A percentile compares a stretch with the other conserved stretches of the same genome.
Conservation (phyloP, 2,888 invertebrate species). For the Hirtodrosophila histrioides region DNA sequence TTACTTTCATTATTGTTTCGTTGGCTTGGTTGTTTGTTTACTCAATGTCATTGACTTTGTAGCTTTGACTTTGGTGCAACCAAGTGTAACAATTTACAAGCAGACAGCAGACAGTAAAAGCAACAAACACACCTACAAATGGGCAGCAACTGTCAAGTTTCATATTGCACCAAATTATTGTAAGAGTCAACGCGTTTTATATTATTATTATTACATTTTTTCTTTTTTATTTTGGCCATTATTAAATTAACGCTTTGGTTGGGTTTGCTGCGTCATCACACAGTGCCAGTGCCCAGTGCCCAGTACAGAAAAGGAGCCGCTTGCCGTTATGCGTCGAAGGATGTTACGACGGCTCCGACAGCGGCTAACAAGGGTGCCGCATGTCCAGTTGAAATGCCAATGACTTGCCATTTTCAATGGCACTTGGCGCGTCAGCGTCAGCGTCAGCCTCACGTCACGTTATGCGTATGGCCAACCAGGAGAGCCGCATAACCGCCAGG, state of each 20-base stretch:
- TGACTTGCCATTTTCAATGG: conserved; percentile 76
- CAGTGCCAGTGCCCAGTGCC: conserved; percentile 16
- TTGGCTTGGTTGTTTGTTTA: conserved; percentile 40
- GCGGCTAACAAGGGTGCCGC: conserved; percentile 76
- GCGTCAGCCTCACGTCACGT: conserved; percentile 57
- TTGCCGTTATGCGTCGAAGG: conserved; percentile 77
- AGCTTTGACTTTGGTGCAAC: conserved; percentile 75
- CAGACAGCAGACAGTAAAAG: conserved; percentile 30
- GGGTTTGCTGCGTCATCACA: conserved; percentile 66
- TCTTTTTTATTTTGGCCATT: conserved; percentile 60
- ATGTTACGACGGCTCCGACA: conserved; percentile 62
- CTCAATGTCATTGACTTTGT: conserved; percentile 72
- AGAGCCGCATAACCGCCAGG: conserved; percentile 10
- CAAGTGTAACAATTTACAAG: conserved; percentile 63
- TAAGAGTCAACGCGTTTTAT: conserved; percentile 27
- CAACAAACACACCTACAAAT: conserved; percentile 41
- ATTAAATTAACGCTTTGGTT: conserved; percentile 71
- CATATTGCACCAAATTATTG: conserved; percentile 68
- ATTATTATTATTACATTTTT: conserved; percentile 10
- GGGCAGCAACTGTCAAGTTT: conserved; percentile 46
- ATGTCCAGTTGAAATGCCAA: conserved; percentile 80
- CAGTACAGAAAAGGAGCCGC: conserved; percentile 36
- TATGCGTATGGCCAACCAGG: conserved; percentile 63
- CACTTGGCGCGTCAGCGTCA: conserved; percentile 74
- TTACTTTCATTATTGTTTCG: conserved; percentile 43